Evolutionary conservation across 1,140 invertebrate species (phyloP).

Genomic region (Trachymyrmex septentrionalis): DNA sequence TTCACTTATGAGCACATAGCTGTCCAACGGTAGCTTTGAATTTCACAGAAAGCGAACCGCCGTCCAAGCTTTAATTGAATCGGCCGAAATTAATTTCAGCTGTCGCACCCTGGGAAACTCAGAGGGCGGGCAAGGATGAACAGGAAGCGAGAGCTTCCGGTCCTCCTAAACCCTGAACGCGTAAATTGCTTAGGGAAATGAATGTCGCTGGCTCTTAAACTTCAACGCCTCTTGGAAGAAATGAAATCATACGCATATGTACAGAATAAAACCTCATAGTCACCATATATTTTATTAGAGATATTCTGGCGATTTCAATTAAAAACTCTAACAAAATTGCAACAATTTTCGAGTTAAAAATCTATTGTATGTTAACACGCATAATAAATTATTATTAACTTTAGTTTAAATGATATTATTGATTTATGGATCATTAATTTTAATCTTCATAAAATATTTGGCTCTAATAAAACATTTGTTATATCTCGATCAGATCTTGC

Average conservation of each 20-base stretch:
- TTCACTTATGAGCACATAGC: constrained; percentile 65
- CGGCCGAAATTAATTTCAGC: constrained; percentile 85
- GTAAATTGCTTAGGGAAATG: constrained; percentile 73
- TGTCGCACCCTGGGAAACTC: constrained; percentile 78
- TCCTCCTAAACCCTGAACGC: constrained; percentile 62
- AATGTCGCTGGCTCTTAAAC: constrained; percentile 72
- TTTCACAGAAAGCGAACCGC: constrained; percentile 78
- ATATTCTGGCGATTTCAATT: background rate
- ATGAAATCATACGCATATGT: constrained; percentile 16
- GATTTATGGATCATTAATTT: background rate
- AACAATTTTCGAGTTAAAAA: background rate
- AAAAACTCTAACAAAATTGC: background rate
- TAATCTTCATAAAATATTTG: background rate
- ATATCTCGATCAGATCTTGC: too few species aligned
- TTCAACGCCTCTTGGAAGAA: constrained; percentile 67
- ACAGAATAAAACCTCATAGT: background rate
- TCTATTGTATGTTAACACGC: background rate
- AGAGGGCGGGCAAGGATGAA: constrained; percentile 61
- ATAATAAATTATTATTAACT: background rate
- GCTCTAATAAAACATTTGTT: too few species aligned
- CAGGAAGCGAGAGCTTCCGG: constrained; percentile 72
- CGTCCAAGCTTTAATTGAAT: constrained; percentile 83
- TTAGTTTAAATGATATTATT: background rate
- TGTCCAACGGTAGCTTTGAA: constrained; percentile 62
- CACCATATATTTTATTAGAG: background rate